phyloP scores from a whole-genome alignment of 23 tunicate genomes.

The Styela clava region DNA sequence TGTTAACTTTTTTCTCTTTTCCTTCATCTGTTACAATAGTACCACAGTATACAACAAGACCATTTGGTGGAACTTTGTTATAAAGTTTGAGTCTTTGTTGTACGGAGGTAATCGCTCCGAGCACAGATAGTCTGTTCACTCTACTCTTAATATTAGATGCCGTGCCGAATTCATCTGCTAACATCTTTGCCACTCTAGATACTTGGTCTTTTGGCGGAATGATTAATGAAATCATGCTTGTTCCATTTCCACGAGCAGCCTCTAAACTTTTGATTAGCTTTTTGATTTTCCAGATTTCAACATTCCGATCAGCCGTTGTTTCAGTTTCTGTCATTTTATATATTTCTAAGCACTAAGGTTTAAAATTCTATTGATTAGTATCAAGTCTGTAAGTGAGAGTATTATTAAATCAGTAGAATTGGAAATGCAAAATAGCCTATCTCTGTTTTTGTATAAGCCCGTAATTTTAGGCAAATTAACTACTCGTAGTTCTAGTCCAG shows the following conservation, averaged over 20 bases:
- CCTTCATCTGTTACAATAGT: constrained; percentile 99
- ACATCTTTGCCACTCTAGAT: constrained; percentile 91
- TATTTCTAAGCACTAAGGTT: no score
- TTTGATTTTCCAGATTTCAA: constrained; percentile 98
- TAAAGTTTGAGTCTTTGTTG: constrained; percentile 95
- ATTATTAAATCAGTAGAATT: no score
- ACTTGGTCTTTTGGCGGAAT: constrained; percentile 99
- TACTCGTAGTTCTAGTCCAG: no score
- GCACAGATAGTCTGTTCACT: constrained; percentile 91
- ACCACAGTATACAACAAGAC: constrained; percentile 99
- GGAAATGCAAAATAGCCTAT: no score
- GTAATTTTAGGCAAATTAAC: no score
- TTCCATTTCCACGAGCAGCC: constrained; percentile 99
- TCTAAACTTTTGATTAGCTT: constrained; percentile 94
- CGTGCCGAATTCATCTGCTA: constrained; percentile 99
- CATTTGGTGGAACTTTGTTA: constrained; percentile 92
- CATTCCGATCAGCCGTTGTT: constrained; percentile 98
- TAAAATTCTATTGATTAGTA: no score
- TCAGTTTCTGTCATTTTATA: constrained; percentile 70
- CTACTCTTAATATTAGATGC: constrained; percentile 98
- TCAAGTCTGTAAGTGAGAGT: no score
- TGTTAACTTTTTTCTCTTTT: constrained; percentile 96
- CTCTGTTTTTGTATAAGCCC: no score
- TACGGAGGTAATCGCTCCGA: constrained; percentile 95
- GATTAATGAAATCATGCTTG: constrained; percentile 98